Conservation (phyloP, 2,888 invertebrate species). For the Pyrrhia umbra region DNA sequence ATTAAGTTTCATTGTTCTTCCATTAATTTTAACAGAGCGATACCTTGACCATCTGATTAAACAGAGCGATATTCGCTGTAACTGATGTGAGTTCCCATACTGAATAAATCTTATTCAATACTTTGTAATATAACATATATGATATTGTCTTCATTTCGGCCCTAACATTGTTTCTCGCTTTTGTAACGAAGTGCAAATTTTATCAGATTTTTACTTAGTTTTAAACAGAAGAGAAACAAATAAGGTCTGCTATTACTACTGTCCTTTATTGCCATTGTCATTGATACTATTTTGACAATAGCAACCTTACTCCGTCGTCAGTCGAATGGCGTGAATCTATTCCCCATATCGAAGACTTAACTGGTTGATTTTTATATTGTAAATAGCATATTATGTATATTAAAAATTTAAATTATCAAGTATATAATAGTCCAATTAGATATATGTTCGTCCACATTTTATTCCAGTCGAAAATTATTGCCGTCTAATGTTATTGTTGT, state of each 20-base stretch:
- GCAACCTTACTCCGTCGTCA: conserved; percentile 57
- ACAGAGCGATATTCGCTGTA: conserved; percentile 56
- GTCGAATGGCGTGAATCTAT: conserved; percentile 52
- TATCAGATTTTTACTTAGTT: conserved; percentile 46
- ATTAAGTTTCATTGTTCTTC: conserved; percentile 84
- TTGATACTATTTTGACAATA: conserved; percentile 47
- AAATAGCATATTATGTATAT: conserved; percentile 82
- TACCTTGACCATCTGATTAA: conserved; percentile 61
- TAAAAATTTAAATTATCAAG: conserved; percentile 78
- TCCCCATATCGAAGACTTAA: conserved; percentile 66
- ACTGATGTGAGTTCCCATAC: conserved; percentile 76
- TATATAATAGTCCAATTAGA: conserved; percentile 86
- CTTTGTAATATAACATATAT: conserved; percentile 74
- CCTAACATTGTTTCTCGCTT: conserved; percentile 69
- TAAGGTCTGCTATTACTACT: conserved; percentile 40
- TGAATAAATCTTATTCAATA: conserved; percentile 67
- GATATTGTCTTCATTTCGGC: conserved; percentile 62
- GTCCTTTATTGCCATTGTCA: conserved; percentile 50
- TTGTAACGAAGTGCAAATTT: conserved; percentile 45
- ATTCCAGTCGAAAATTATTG: conserved; percentile 86
- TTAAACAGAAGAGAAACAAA: conserved; percentile 27
- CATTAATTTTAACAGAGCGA: conserved; percentile 79
- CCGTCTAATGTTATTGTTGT: conserved; percentile 86
- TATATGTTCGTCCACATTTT: conserved; percentile 88
- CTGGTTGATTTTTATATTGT: conserved; percentile 80